These are phyloP conservation scores for Delia radicum DNA, from an alignment of 1,140 invertebrate species.

Conservation along the genomic window DNA sequence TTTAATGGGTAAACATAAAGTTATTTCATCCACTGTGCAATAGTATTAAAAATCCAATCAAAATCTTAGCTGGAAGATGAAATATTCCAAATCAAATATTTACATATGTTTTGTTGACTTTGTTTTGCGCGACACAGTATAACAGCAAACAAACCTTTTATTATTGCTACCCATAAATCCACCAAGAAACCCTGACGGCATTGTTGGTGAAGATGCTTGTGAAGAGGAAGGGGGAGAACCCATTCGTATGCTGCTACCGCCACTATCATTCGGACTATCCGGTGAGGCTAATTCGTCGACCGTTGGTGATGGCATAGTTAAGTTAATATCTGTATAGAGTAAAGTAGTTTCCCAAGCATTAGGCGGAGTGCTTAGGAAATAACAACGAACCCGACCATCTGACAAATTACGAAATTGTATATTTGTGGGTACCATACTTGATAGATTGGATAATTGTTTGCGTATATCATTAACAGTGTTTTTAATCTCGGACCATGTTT, in stretches of 20 bases:
- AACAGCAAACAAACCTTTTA: constrained; percentile 17
- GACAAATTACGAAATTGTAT: constrained; percentile 76
- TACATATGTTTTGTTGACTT: too few species aligned
- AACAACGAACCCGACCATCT: constrained; percentile 79
- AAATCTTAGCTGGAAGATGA: too few species aligned
- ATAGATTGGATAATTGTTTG: constrained; percentile 73
- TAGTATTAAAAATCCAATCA: too few species aligned
- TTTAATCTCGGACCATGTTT: constrained; percentile 78
- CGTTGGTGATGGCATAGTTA: constrained; percentile 14
- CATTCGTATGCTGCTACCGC: constrained; percentile 5
- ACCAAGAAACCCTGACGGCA: background rate
- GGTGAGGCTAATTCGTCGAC: background rate
- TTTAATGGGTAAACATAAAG: too few species aligned
- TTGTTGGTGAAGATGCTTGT: constrained; percentile 24
- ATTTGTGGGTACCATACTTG: constrained; percentile 74
- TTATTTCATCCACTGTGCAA: too few species aligned
- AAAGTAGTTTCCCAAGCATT: constrained; percentile 87
- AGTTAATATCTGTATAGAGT: constrained; percentile 77
- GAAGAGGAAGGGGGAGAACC: constrained; percentile 23
- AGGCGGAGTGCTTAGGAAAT: constrained; percentile 82
- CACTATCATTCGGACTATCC: constrained; percentile 11
- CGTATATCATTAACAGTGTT: constrained; percentile 79
- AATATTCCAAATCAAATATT: too few species aligned
- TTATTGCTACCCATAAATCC: background rate
- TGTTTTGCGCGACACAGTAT: too few species aligned